phyloP scores from a whole-genome alignment of 2,888 invertebrate genomes.

The Kryphioiulus occultus region DNA sequence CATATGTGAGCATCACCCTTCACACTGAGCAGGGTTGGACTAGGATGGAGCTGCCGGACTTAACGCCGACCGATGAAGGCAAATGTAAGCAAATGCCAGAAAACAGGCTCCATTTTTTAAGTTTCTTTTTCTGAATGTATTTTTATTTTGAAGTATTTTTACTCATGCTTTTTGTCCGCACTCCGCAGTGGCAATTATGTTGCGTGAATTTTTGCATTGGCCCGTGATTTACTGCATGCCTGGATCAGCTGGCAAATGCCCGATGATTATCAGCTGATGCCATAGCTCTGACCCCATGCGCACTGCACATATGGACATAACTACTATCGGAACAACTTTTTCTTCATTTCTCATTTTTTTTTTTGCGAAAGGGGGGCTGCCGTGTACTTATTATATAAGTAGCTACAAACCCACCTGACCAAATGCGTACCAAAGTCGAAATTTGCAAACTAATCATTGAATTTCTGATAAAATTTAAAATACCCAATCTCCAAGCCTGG shows the following conservation, averaged over 20 bases:
- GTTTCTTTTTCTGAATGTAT: not conserved
- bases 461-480: not conserved
- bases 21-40: not conserved
- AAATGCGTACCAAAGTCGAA: not conserved
- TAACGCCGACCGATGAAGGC: not conserved
- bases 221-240: not conserved
- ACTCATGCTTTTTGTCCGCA: not conserved
- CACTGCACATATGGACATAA: no score
- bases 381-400: no score
- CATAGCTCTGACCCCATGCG: not conserved
- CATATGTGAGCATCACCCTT: slow-evolving; percentile 13
- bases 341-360: no score
- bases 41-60: slow-evolving; percentile 1
- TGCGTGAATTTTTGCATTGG: not conserved
- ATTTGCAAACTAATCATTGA: not conserved
- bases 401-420: no score
- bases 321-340: no score
- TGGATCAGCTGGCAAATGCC: not conserved
- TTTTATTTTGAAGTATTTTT: not conserved
- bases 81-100: not conserved
- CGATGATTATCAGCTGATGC: not conserved
- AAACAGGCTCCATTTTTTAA: not conserved
- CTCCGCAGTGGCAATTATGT: not conserved
- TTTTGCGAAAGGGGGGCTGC: no score
- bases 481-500: no score